A percentile compares a stretch with the other conserved stretches of the same genome.
Conservation (phyloP, 2,888 invertebrate genomes). For the Sarcophaga carnaria region DNA sequence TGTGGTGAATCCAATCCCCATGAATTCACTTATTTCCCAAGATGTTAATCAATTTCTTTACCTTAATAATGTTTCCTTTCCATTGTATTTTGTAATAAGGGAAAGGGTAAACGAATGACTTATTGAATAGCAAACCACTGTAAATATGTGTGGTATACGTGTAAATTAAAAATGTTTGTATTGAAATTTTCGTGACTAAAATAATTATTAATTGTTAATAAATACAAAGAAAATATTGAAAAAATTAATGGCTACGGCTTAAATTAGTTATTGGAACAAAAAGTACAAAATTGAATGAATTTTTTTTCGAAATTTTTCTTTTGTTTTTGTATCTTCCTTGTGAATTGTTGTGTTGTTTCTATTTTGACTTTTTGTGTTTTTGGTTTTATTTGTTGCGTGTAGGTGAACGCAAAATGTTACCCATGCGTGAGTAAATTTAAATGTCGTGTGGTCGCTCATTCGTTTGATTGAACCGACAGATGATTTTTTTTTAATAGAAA, state of each 20-base stretch:
- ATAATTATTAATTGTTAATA: constrained; percentile 79
- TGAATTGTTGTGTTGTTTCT: background rate
- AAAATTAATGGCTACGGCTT: constrained; percentile 77
- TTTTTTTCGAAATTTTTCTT: constrained; percentile 76
- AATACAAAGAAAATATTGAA: constrained; percentile 74
- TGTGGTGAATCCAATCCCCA: no score
- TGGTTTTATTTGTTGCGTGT: background rate
- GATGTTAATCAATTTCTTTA: no score
- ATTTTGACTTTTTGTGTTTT: constrained; percentile 9
- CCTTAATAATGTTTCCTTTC: no score
- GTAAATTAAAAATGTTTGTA: background rate
- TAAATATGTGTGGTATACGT: background rate
- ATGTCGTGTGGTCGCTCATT: constrained; percentile 74
- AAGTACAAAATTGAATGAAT: constrained; percentile 78
- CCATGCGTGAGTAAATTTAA: constrained; percentile 70
- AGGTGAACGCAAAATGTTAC: constrained; percentile 17
- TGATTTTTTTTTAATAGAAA: constrained; percentile 73
- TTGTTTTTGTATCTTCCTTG: constrained; percentile 69
- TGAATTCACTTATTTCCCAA: no score
- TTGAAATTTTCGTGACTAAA: constrained; percentile 76
- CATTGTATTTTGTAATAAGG: no score
- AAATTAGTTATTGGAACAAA: constrained; percentile 72
- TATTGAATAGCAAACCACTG: background rate
- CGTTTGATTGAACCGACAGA: constrained; percentile 80
- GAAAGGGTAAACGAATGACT: background rate